Percentiles rank a stretch among this genome's conserved stretches.
These are phyloP conservation scores for Diglossa brunneiventris DNA, from an alignment of 2,113 vertebrate species.

Conservation along the genomic window DNA sequence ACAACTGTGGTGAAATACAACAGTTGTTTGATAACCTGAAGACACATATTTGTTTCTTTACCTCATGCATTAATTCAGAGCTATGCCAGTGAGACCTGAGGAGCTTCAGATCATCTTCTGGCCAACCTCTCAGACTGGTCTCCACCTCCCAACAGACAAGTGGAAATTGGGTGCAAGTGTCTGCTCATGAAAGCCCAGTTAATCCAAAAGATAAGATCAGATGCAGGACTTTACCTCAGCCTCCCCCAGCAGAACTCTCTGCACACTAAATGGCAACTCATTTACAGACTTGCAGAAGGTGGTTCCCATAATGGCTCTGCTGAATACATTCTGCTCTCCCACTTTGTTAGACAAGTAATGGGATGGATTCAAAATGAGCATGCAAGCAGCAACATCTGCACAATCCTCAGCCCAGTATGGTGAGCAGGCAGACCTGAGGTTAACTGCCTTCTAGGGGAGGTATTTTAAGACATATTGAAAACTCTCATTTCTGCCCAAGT, in stretches of 20 bases:
- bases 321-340: not conserved
- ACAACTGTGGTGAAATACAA: not conserved
- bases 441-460: slow-evolving; percentile 3
- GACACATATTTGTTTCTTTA: not conserved
- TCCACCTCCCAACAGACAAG: not conserved
- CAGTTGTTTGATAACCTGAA: not conserved
- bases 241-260: not conserved
- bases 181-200: not conserved
- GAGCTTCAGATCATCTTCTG: not conserved
- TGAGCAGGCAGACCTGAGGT: not conserved
- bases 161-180: not conserved
- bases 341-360: not conserved
- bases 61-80: not conserved
- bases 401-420: not conserved
- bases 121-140: not conserved
- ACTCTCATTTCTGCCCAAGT: not conserved
- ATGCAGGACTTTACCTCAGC: not conserved
- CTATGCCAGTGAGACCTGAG: not conserved
- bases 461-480: not conserved
- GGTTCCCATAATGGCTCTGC: not conserved
- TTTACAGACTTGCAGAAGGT: not conserved
- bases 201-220: not conserved
- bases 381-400: not conserved
- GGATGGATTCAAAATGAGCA: not conserved
- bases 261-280: not conserved